Percentiles rank a stretch among this genome's conserved stretches.
Evolutionary conservation across 2,888 invertebrate genomes (phyloP).

Genomic region (Deilephila porcellus): DNA sequence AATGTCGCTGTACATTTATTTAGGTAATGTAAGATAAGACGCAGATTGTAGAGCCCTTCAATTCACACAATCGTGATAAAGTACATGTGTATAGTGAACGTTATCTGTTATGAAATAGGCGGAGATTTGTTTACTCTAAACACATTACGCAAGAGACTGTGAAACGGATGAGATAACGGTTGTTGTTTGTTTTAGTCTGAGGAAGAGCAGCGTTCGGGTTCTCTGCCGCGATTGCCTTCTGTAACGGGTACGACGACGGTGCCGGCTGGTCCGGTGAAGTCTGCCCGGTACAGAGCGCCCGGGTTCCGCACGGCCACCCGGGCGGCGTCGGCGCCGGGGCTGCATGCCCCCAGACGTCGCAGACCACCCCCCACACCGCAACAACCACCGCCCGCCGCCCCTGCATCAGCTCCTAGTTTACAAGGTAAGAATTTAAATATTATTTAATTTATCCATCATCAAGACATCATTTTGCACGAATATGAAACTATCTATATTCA

Average conservation of each 20-base stretch:
- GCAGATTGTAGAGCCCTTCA: slow-evolving; percentile 29
- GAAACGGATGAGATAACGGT: not conserved
- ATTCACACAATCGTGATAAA: slow-evolving; percentile 34
- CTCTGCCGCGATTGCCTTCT: slow-evolving; percentile 89
- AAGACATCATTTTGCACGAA: no score
- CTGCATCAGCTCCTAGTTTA: slow-evolving; percentile 77
- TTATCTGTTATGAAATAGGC: slow-evolving; percentile 30
- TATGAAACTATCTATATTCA: no score
- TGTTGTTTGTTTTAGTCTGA: slow-evolving; percentile 66
- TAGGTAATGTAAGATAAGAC: slow-evolving; percentile 23
- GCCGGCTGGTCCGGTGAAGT: slow-evolving; percentile 89
- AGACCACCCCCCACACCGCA: slow-evolving; percentile 75
- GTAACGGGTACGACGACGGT: slow-evolving; percentile 74
- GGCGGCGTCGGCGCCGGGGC: slow-evolving; percentile 90
- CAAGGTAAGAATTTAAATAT: slow-evolving; percentile 83
- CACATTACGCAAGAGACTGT: not conserved
- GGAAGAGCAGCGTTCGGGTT: slow-evolving; percentile 88
- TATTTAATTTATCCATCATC: no score
- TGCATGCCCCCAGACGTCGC: slow-evolving; percentile 88
- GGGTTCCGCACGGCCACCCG: slow-evolving; percentile 91
- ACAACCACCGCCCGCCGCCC: slow-evolving; percentile 73
- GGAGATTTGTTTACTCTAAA: slow-evolving; percentile 5
- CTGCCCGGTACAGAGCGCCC: slow-evolving; percentile 94
- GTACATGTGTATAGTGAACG: slow-evolving; percentile 15
- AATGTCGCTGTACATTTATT: slow-evolving; percentile 45